Percentiles rank a stretch among this genome's conserved stretches.
These are phyloP conservation scores for Venusia cambrica DNA, from an alignment of 2,888 invertebrate genomes.

Conservation along the genomic window DNA sequence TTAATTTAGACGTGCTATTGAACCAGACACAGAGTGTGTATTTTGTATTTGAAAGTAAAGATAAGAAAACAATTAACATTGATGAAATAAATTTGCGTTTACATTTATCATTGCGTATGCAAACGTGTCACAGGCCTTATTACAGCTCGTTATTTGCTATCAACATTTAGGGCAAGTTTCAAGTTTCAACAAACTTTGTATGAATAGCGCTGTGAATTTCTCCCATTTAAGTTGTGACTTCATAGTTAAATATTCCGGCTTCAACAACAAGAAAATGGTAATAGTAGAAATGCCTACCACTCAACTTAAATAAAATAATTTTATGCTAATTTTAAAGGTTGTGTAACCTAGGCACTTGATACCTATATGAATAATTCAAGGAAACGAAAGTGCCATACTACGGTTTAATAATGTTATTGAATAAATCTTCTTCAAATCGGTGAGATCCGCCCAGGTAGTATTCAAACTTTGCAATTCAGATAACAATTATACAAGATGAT, in stretches of 20 bases:
- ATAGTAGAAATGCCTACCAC: conserved; percentile 7
- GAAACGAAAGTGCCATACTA: conserved; percentile 20
- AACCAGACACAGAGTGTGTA: too few relatives aligned
- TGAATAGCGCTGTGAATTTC: too few relatives aligned
- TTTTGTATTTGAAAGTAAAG: conserved; percentile 6
- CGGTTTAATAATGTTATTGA: conserved; percentile 15
- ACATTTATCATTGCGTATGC: conserved; percentile 18
- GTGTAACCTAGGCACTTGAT: conserved; percentile 7
- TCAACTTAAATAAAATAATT: conserved; percentile 11
- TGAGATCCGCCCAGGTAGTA: too few relatives aligned
- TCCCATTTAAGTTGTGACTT: too few relatives aligned
- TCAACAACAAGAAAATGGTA: conserved; percentile 2
- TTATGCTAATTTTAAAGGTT: conserved; percentile 10
- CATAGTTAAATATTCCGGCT: conserved; percentile 2
- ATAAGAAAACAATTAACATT: conserved; percentile 7
- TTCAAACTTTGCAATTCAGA: too few relatives aligned
- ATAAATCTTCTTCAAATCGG: conserved; percentile 20
- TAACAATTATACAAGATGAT: too few relatives aligned
- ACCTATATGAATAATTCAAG: conserved; percentile 15
- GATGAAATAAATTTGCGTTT: conserved; percentile 19
- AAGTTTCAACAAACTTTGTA: too few relatives aligned
- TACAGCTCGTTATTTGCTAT: conserved; percentile 15
- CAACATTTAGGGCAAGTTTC: conserved; percentile 7
- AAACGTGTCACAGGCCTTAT: conserved; percentile 13
- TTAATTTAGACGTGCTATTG: too few relatives aligned